Evolutionary conservation across 2,797 vertebrate genomes (phyloP), one percentile per base, ranked within the genome.

Genomic region (Sphenodon punctatus): DNA sequence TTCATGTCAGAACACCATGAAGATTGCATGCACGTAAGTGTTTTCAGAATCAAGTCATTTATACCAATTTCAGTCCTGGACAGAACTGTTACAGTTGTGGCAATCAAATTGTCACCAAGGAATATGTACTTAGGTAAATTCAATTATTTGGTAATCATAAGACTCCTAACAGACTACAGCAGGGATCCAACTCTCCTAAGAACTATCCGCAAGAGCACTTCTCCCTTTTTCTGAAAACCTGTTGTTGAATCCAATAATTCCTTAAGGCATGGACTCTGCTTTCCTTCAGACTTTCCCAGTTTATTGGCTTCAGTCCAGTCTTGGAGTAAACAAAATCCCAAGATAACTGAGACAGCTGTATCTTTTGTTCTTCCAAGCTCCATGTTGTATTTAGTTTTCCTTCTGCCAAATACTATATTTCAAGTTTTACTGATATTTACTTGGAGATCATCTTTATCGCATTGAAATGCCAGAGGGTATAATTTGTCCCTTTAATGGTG

Each of bases 291-390:
- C 6, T 79, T 78, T 17, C 68, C 15, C 69, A 43, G 30, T 5
- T 3, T 36, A 19, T 34, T 72, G 59, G 65, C 45, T 88, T 46
- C 34, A 67, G 4, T 81, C 88, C 63, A 58, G 15, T 16, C 38
- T 67, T 82, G 66, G 77, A 68, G n/a, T 65, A 72, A 19, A 72
- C n/a, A 74, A 76, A 90, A 86, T 78, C n/a, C 39, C 41, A 66
- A 78, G 8, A 39, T 56, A 42, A n/a, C 27, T 63, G 8, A 75
- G 67, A 15, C 41, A 67, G 5, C 36, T 32, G 5, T 17, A 34
- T 30, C 13, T 10, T 9, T 25, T 70, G 10, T 58, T 83, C 45
- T 72, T 71, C 48, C 55, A 43, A 63, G 75, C 66, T 51, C 36
- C 27, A 7, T 38, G 13, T 2, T 36, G 55, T 43, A 36, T 65